Evolutionary conservation across 2,888 invertebrate genomes (phyloP).

Genomic region (Eupeodes latifasciatus): DNA sequence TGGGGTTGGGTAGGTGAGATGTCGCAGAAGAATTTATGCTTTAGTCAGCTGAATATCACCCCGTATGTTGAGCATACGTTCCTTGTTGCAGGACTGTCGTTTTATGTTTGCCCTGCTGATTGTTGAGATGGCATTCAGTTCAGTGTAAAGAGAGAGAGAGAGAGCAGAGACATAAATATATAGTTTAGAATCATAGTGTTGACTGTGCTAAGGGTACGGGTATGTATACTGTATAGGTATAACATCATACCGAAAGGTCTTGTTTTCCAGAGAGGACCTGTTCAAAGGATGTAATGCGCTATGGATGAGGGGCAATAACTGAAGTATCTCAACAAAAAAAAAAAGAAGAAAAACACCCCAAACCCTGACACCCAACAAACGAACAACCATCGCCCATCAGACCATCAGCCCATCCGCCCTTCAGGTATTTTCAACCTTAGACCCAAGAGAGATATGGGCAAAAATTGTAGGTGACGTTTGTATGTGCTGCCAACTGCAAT

Average conservation of each 20-base stretch:
- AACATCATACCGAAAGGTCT: conserved; percentile 8
- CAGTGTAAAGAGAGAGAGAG: conserved; percentile 24
- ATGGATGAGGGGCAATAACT: conserved; percentile 21
- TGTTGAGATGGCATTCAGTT: conserved; percentile 62
- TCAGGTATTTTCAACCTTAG: conserved; percentile 62
- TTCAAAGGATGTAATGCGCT: conserved; percentile 54
- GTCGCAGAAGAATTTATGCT: conserved; percentile 76
- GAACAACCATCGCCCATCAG: background rate
- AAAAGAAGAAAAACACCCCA: conserved; percentile 1
- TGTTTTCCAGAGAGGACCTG: conserved; percentile 1
- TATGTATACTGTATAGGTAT: background rate
- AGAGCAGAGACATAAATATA: conserved; percentile 30
- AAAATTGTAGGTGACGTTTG: conserved; percentile 65
- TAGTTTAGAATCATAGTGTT: conserved; percentile 37
- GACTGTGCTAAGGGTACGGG: conserved; percentile 27
- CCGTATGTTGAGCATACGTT: conserved; percentile 72
- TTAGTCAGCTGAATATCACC: conserved; percentile 75
- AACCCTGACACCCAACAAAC: conserved; percentile 11
- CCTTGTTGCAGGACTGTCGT: conserved; percentile 73
- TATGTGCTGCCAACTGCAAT: conserved; percentile 71
- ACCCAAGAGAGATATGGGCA: conserved; percentile 49
- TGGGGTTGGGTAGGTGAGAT: conserved; percentile 50
- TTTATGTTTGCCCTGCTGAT: conserved; percentile 70
- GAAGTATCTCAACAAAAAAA: conserved; percentile 6
- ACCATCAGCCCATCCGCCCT: conserved; percentile 7